Base-by-base conservation (phyloP, 2,797 vertebrate genomes). In the Eospalax fontanierii region DNA sequence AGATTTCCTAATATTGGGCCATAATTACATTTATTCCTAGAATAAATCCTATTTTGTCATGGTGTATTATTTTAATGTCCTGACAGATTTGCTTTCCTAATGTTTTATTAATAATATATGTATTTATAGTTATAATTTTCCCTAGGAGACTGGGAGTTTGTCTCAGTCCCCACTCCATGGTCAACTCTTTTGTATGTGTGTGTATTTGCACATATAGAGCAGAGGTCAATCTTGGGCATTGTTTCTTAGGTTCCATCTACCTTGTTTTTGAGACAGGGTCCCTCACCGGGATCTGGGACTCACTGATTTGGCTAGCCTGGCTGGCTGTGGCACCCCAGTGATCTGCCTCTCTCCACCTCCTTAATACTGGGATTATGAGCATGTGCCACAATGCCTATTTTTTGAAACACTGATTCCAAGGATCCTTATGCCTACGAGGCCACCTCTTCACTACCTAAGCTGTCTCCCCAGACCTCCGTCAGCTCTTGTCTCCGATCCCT, bases 21-120 rank as follows among this genome's bases (percentile, higher is more conserved):
- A 70, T 85, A 94, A 93, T 90, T 94, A n/a, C n/a, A 88, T 95
- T 95, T 33, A 94, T 88, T 91, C 30, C 63, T 95, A 57, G 68
- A 91, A 88, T 96, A 95, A 82, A 75, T 79, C 73, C 35, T 85
- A 70, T 54, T 94, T 94, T 94, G 38, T 88, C 59, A 75, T 50
- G 65, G 75, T 76, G 5, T 92, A 46, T 82, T 94, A 83, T 91
- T 95, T 46, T 87, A 95, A 93, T 86, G 92, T 74, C n/a, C 66
- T 50, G 85, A 96, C 70, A 91, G 85, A 95, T 85, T 94, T 87
- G 50, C 91, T 94, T 95, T 91, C 74, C 82, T n/a, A 89, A 92
- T 90, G 61, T 95, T 94, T 92, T 95, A 94, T 96, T 94, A 95
- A 95, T 94, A 85, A 93, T 92, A 85, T 70, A 61, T 73, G 70